Conservation (phyloP, 2,888 invertebrate species). For the Fragum sueziense region DNA sequence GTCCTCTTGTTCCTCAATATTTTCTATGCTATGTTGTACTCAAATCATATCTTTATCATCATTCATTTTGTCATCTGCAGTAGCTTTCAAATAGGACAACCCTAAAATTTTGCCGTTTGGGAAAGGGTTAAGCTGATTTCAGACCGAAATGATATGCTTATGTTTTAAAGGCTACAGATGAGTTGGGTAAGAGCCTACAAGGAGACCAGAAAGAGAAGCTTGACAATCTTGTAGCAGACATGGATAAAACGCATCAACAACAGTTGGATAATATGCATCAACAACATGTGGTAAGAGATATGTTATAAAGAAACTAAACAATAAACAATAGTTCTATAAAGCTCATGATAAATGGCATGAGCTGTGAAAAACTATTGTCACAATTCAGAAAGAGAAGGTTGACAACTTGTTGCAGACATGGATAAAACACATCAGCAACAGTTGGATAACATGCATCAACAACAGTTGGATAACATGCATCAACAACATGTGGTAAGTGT, state of each 20-base stretch:
- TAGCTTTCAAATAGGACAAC: no score
- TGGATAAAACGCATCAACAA: slow-evolving; percentile 67
- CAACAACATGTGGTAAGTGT: slow-evolving; percentile 69
- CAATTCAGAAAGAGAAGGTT: slow-evolving; percentile 68
- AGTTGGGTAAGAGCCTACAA: slow-evolving; percentile 67
- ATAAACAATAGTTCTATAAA: no score
- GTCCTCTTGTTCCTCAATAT: no score
- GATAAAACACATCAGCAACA: slow-evolving; percentile 68
- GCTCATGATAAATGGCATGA: no score
- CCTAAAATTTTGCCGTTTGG: no score
- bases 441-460: slow-evolving; percentile 64
- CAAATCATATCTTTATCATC: no score
- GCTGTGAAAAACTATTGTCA: slow-evolving; percentile 66
- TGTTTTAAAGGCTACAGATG: slow-evolving; percentile 57
- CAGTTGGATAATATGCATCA: slow-evolving; percentile 67
- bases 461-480: slow-evolving; percentile 67
- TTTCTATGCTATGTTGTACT: no score
- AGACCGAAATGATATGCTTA: no score
- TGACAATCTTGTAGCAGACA: slow-evolving; percentile 67
- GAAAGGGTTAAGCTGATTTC: no score
- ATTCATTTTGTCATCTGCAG: no score
- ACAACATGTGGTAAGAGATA: slow-evolving; percentile 66
- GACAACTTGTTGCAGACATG: slow-evolving; percentile 70
- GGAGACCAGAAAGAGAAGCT: slow-evolving; percentile 69
- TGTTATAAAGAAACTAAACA: no score